Base-by-base conservation (phyloP, 2,113 vertebrate genomes). In the Percina caprodes region DNA sequence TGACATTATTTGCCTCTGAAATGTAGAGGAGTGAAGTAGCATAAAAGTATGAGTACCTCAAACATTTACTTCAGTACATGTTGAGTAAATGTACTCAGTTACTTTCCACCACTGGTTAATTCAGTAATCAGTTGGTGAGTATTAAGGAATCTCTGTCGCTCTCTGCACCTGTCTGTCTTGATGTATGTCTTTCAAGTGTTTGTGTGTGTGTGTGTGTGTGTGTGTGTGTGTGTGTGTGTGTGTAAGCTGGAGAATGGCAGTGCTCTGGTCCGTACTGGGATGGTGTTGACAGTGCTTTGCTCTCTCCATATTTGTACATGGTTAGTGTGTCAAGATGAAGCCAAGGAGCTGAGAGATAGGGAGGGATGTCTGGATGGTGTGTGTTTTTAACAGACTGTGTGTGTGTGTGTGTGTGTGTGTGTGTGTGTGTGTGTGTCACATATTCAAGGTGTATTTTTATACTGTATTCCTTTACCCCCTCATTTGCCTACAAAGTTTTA, bases 251-350 rank as follows among this genome's bases (percentile, higher is more conserved):
- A 33, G 54, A 69, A 1, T 35, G 66, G 30, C 3, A 11, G 39
- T 30, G 42, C 46, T 18, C 19, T 60, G 63, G 61, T 63, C 66
- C 80, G 82, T 80, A 77, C 84, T 80, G 82, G 84, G 61, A 71
- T 69, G 71, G 77, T 73, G 83, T 80, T 86, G 72, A 83, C 79
- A 83, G 76, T 72, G 54, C 69, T 82, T 84, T 80, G 69, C 76
- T 86, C 48, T 78, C 19, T 85, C 90, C 86, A 82, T 91, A 88
- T 91, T 91, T 85, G 87, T 88, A 74, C 88, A 88, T 78, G 79
- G 82, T 79, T 74, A 80, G 77, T 66, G 86, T 85, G 78, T 85
- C 74, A 88, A 90, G 86, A 87, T 72, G 85, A n/a, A 74, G 82
- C 67, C 83, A 72, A 88, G 80, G 75, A 88, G 82, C 69, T 48